Evolutionary conservation across 2,888 invertebrate species (phyloP).

Genomic region (Pseudococcus viburni): DNA sequence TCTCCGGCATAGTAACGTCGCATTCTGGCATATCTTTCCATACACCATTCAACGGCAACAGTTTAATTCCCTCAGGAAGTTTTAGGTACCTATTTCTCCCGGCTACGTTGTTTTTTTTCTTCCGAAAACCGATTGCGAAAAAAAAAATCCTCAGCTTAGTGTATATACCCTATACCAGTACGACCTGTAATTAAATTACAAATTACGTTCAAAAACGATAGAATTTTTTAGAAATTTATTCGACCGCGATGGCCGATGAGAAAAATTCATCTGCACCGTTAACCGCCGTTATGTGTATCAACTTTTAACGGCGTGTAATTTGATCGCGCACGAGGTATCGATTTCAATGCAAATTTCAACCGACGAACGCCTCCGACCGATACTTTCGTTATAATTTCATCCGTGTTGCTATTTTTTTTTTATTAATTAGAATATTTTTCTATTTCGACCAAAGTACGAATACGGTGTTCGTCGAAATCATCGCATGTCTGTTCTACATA

Average conservation of each 20-base stretch:
- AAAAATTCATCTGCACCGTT: not conserved
- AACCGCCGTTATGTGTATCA: not conserved
- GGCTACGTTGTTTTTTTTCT: not conserved
- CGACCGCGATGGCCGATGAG: not conserved
- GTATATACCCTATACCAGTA: not conserved
- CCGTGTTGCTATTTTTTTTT: not conserved
- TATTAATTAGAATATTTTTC: slow-evolving; percentile 17
- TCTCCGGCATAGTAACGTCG: not conserved
- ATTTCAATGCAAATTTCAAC: slow-evolving; percentile 41
- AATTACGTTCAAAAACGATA: not conserved
- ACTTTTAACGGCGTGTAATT: slow-evolving; percentile 5
- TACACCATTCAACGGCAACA: slow-evolving; percentile 15
- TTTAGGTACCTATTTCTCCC: not conserved
- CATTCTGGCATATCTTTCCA: not conserved
- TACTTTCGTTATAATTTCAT: not conserved
- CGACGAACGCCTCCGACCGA: not conserved
- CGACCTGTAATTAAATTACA: slow-evolving; percentile 9
- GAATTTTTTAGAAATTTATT: not conserved
- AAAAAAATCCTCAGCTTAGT: not conserved
- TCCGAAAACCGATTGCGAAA: not conserved
- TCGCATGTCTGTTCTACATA: slow-evolving; percentile 12
- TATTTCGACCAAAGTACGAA: not conserved
- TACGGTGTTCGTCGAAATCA: not conserved
- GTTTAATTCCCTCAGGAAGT: slow-evolving; percentile 36
- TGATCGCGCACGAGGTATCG: slow-evolving; percentile 16